Conservation (phyloP, 2,113 vertebrate species). For the Balaeniceps rex region DNA sequence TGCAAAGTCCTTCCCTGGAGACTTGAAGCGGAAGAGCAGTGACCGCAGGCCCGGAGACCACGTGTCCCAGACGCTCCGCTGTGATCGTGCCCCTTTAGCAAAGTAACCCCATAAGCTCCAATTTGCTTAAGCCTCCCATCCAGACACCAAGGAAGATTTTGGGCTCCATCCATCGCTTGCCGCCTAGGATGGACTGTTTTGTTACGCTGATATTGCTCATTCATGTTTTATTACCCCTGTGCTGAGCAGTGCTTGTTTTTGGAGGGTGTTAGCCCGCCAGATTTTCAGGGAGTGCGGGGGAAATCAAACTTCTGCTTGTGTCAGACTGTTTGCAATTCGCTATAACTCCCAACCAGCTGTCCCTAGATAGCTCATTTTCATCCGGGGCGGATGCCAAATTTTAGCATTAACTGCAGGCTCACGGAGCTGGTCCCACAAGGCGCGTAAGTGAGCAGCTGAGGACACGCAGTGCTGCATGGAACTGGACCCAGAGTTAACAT, state of each 20-base stretch:
- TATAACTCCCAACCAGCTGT: constrained; percentile 30
- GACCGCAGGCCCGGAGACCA: not conserved
- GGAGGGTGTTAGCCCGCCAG: not conserved
- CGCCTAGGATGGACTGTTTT: not conserved
- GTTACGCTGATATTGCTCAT: not conserved
- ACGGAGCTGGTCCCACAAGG: not conserved
- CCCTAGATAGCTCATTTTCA: constrained; percentile 12
- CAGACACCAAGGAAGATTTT: accelerated
- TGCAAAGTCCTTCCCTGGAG: not conserved
- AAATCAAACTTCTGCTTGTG: not conserved
- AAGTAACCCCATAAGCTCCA: not conserved
- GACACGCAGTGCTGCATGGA: not conserved
- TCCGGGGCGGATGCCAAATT: not conserved
- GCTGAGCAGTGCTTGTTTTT: not conserved
- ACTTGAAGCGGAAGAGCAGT: not conserved
- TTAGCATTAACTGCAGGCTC: not conserved
- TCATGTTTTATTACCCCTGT: not conserved
- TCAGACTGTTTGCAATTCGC: constrained; percentile 13
- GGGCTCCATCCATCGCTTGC: not conserved
- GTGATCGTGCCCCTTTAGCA: not conserved
- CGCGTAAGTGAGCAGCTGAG: constrained; percentile 4
- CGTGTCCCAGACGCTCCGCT: not conserved
- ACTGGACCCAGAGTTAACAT: accelerated
- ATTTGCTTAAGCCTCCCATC: not conserved
- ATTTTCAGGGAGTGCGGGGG: not conserved